These are phyloP conservation scores for Alaudala cheleensis DNA, from an alignment of 2,113 vertebrate genomes.

Conservation along the genomic window DNA sequence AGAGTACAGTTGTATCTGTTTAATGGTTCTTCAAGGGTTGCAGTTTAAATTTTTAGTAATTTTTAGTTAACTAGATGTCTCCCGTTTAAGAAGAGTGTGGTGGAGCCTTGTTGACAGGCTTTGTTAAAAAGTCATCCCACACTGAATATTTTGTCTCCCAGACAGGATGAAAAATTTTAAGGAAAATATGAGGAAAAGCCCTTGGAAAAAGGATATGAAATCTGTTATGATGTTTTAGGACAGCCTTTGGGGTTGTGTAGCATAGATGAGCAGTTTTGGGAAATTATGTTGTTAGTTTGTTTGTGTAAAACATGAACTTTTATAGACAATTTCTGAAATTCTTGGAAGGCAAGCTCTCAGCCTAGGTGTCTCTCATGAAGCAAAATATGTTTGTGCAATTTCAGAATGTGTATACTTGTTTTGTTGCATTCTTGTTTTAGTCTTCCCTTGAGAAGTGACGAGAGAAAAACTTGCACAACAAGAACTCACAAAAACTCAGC, in stretches of 20 bases:
- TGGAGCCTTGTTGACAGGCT: background rate
- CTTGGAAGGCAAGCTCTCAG: background rate
- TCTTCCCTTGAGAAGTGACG: background rate
- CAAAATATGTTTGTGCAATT: background rate
- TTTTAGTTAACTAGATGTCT: background rate
- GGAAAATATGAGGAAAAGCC: background rate
- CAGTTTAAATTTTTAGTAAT: background rate
- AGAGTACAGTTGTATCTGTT: background rate
- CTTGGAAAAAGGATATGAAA: background rate
- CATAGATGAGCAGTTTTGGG: background rate
- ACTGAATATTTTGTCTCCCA: rapidly evolving
- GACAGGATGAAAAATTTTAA: background rate
- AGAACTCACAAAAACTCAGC: background rate
- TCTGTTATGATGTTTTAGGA: background rate
- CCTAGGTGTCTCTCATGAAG: background rate
- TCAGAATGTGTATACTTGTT: rapidly evolving
- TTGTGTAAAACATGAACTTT: background rate
- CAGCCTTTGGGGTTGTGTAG: rapidly evolving
- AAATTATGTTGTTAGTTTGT: rapidly evolving
- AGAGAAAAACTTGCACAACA: background rate
- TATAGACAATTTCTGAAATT: background rate
- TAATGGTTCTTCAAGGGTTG: background rate
- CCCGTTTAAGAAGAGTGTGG: background rate
- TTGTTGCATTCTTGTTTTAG: background rate
- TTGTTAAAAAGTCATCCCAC: background rate